Conservation (phyloP, 2,113 vertebrate genomes). For the Colistium nudipinnis region DNA sequence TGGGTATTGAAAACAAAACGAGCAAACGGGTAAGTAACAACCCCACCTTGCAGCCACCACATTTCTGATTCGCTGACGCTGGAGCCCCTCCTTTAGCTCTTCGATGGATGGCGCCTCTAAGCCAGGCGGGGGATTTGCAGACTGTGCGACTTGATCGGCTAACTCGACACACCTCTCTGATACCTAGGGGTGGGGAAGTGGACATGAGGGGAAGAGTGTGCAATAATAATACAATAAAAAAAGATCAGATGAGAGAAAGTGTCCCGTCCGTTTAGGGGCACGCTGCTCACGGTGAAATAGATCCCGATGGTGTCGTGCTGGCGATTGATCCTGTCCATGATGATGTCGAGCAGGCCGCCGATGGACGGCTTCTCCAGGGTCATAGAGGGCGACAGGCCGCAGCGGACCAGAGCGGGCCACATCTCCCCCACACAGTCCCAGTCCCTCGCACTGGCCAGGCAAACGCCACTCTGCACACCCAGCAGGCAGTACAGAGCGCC, state of each 20-base stretch:
- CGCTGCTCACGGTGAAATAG: constrained; percentile 88
- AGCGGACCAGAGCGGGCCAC: constrained; percentile 93
- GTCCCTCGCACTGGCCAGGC: constrained; percentile 89
- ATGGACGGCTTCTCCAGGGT: constrained; percentile 94
- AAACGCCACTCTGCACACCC: constrained; percentile 87
- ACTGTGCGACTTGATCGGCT: constrained; percentile 82
- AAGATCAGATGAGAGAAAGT: background rate
- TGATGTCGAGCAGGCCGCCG: constrained; percentile 91
- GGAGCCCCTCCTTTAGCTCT: constrained; percentile 86
- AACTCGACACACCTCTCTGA: constrained; percentile 84
- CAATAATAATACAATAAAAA: background rate
- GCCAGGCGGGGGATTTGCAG: constrained; percentile 67
- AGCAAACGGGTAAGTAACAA: background rate
- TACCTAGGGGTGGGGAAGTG: constrained; percentile 76
- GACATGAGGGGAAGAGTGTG: constrained; percentile 9
- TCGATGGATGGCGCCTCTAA: constrained; percentile 75
- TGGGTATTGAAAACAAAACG: background rate
- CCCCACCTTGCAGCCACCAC: constrained; percentile 85
- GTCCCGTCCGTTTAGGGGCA: background rate
- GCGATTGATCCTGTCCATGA: constrained; percentile 93
- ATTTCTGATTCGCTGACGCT: constrained; percentile 87
- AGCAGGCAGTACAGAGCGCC: constrained; percentile 97
- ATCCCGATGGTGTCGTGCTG: constrained; percentile 96
- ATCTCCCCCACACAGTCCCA: constrained; percentile 95
- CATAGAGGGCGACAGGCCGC: constrained; percentile 92